Evolutionary conservation across 2,113 vertebrate genomes (phyloP), one percentile per base, ranked within the genome.

Genomic region (Capreolus pygargus): DNA sequence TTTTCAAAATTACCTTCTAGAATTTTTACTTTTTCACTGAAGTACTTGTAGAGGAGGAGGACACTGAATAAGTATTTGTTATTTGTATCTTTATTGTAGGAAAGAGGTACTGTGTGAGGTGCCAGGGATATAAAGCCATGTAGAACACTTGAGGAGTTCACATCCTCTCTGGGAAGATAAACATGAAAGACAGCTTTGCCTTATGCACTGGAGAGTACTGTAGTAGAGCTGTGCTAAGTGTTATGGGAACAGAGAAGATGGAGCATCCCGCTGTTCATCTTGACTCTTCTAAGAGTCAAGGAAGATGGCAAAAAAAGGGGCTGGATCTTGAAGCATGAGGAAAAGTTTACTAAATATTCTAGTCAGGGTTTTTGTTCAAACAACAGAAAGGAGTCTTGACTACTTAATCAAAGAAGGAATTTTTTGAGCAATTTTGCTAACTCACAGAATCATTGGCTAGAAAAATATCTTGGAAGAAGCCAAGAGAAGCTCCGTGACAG

Each of bases 381-480:
- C 33, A 91, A 45, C 43, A 94, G 36, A 83, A 79, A 82, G 57
- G 3, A 82, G 30, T 86, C 47, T 5, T 92, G 23, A 16, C 50
- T 86, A 54, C 6, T 87, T 55, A 95, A 91, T 43, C 30, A 39
- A 45, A 95, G 81, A 87, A 74, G 14, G 74, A 88, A 16, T 74
- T 90, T 89, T 96, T 57, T 81, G 13, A 92, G 30, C 45, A 85
- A 0, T 95, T 36, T 84, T 74, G 23, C 60, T 74, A 84, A 61
- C 13, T 89, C 79, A 96, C 47, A 91, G 43, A 91, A 76, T 88
- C 89, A 64, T 43, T 90, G 36, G 52, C 85, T 61, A 57, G 61
- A 94, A 27, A 74, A 93, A 82, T 9, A 85, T 61, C 27, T 78
- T 78, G 61, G 90, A 94, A 96, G 19, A 92, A 96, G 64, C 27